A percentile compares a stretch with the other conserved stretches of the same genome.
These are phyloP conservation scores for Spinibarbus caldwelli DNA, from an alignment of 2,797 vertebrate genomes.

Conservation along the genomic window DNA sequence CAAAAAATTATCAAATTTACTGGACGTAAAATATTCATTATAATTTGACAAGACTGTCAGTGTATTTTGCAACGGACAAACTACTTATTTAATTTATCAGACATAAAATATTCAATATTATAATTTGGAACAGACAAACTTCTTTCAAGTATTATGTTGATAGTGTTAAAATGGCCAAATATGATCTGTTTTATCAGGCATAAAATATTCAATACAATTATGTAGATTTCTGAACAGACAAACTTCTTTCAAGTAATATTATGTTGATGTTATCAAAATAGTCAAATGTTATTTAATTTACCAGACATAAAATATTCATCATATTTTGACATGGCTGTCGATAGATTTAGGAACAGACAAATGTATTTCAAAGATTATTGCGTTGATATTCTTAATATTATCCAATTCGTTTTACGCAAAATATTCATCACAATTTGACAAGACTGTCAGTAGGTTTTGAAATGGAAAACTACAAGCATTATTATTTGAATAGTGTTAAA, in stretches of 20 bases:
- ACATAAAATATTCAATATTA: neutral
- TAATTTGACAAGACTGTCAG: neutral
- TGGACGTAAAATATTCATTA: neutral
- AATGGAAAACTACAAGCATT: neutral
- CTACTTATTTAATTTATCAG: neutral
- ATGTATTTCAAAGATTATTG: neutral
- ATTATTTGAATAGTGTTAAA: neutral
- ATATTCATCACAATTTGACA: neutral
- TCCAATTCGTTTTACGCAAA: neutral
- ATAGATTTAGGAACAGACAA: too few species aligned
- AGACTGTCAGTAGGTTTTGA: neutral
- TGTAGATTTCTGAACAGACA: neutral
- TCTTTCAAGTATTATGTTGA: too few species aligned
- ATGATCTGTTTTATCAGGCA: neutral
- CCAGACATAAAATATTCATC: neutral
- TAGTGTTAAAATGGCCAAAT: neutral
- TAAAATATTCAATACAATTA: neutral
- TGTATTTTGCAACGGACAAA: neutral
- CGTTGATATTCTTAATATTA: neutral
- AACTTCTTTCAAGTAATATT: too few species aligned
- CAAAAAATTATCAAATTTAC: neutral
- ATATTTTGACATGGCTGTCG: neutral
- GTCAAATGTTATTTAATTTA: neutral
- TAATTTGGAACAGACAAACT: neutral
- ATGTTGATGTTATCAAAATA: too few species aligned